Evolutionary conservation across 1,140 invertebrate species (phyloP).

Genomic region (Elysia chlorotica): DNA sequence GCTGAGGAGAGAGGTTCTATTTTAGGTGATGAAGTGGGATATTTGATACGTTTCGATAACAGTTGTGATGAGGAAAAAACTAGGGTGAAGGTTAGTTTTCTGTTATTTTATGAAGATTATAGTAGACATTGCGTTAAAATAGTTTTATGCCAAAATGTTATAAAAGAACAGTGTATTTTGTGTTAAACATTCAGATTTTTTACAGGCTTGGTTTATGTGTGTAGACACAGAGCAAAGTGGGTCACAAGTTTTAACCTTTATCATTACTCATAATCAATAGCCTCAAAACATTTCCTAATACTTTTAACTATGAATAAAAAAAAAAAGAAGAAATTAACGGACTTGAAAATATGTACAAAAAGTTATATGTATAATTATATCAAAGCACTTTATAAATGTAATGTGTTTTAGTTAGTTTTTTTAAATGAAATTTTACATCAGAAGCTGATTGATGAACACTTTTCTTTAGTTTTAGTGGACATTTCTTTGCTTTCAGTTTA

Average conservation of each 20-base stretch:
- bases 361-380: background rate
- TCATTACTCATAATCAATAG: background rate
- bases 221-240: too few species aligned
- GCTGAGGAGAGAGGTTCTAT: slow-evolving; percentile 84
- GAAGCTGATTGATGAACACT: too few species aligned
- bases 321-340: background rate
- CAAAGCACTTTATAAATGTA: background rate
- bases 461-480: too few species aligned
- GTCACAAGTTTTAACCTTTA: too few species aligned
- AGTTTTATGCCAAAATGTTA: background rate
- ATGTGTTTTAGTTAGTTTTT: background rate
- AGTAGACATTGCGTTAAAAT: background rate
- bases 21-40: slow-evolving; percentile 87
- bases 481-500: slow-evolving; percentile 71
- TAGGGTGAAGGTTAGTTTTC: slow-evolving; percentile 82
- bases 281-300: background rate
- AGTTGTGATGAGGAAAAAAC: slow-evolving; percentile 71
- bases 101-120: background rate
- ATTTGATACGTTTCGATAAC: slow-evolving; percentile 90
- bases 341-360: too few species aligned
- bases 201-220: too few species aligned
- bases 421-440: too few species aligned
- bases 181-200: background rate
- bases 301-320: background rate
- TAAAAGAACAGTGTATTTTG: background rate